phyloP scores from a whole-genome alignment of 2,797 vertebrate genomes.

The Xyrichtys novacula region DNA sequence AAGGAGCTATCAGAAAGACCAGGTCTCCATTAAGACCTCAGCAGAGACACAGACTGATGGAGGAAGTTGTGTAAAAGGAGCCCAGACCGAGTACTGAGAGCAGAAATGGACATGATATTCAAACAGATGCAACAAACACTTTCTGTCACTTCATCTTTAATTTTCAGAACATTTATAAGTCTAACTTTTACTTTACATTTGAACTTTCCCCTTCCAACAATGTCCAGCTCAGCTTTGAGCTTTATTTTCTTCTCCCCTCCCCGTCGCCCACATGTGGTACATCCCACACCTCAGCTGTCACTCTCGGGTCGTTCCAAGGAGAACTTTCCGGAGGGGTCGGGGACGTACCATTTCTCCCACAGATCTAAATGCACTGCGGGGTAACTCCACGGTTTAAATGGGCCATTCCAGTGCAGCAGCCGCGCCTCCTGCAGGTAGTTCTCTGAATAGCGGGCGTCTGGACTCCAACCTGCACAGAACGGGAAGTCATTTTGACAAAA shows the following conservation, averaged over 20 bases:
- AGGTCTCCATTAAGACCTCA: no score
- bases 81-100: no score
- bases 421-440: constrained; percentile 90
- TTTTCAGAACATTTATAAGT: constrained; percentile 1
- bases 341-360: constrained; percentile 97
- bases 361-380: constrained; percentile 90
- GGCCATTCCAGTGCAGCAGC: constrained; percentile 97
- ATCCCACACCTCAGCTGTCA: constrained; percentile 62
- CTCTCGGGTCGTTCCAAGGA: constrained; percentile 84
- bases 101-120: no score
- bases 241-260: not conserved
- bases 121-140: not conserved
- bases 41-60: no score
- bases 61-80: no score
- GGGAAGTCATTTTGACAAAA: no score
- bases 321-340: constrained; percentile 93
- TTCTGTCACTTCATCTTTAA: not conserved
- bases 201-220: not conserved
- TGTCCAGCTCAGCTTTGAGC: not conserved
- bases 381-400: constrained; percentile 96
- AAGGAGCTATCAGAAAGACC: no score
- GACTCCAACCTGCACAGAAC: constrained; percentile 90
- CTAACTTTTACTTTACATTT: not conserved
- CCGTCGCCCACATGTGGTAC: not conserved
- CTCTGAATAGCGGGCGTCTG: constrained; percentile 89